Percentiles rank a stretch among this genome's conserved stretches.
Evolutionary conservation across 2,113 vertebrate genomes (phyloP).

Genomic region (Gopherus evgoodei): DNA sequence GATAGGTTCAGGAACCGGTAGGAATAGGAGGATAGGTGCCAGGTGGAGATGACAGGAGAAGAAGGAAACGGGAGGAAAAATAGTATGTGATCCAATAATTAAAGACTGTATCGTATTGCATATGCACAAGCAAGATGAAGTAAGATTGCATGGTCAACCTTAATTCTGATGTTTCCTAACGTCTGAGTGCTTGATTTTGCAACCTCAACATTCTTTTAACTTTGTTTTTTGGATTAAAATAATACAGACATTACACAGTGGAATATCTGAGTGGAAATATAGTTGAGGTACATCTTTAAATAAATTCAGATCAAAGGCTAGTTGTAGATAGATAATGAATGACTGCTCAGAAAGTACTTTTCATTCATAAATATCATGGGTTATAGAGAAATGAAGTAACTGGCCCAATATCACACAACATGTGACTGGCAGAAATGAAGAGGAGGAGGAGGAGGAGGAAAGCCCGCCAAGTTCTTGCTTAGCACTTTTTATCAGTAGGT

Average conservation of each 20-base stretch:
- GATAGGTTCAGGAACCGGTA: neutral
- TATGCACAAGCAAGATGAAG: neutral
- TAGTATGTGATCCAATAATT: neutral
- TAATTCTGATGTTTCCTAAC: neutral
- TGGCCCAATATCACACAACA: neutral
- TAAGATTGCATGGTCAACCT: neutral
- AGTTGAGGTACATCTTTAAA: neutral
- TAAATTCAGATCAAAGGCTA: neutral
- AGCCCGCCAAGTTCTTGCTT: neutral
- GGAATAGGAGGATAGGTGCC: neutral
- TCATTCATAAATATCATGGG: neutral
- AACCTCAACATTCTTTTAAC: neutral
- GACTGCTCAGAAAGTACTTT: neutral
- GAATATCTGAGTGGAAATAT: neutral
- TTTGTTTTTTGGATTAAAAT: neutral
- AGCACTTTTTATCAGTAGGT: neutral
- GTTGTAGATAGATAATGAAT: neutral
- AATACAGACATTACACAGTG: neutral
- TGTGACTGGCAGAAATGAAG: neutral
- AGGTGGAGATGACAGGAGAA: neutral
- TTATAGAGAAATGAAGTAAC: neutral
- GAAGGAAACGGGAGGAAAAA: neutral
- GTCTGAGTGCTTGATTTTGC: neutral
- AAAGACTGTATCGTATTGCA: neutral
- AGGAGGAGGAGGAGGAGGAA: neutral